phyloP scores from a whole-genome alignment of 2,113 vertebrate species.

The Raja brachyura region DNA sequence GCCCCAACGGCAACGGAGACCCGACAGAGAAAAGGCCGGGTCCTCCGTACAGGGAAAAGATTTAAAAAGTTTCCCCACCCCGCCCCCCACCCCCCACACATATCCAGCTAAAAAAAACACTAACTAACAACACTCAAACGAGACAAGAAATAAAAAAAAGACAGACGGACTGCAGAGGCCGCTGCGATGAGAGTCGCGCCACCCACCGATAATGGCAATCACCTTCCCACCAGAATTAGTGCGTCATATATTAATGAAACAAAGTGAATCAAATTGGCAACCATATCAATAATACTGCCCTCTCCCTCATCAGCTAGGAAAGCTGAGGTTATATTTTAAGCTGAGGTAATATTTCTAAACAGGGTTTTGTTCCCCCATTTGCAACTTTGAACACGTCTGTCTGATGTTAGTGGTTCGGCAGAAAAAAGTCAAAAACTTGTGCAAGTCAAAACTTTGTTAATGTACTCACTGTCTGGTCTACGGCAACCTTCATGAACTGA shows the following conservation, averaged over 20 bases:
- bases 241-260: neutral
- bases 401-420: neutral
- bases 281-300: neutral
- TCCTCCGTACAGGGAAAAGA: too few species aligned
- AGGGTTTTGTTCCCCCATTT: neutral
- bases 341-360: neutral
- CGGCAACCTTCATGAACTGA: neutral
- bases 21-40: too few species aligned
- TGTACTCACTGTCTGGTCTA: too few species aligned
- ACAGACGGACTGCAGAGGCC: too few species aligned
- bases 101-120: too few species aligned
- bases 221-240: neutral
- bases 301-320: neutral
- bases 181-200: too few species aligned
- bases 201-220: too few species aligned
- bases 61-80: too few species aligned
- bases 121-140: too few species aligned
- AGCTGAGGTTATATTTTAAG: neutral
- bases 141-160: too few species aligned
- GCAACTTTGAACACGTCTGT: neutral
- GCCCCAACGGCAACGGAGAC: too few species aligned
- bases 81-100: too few species aligned
- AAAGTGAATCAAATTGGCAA: neutral
- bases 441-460: neutral
- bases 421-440: neutral